A percentile compares a stretch with the other conserved stretches of the same genome.
These are phyloP conservation scores for Drosophila insularis DNA, from an alignment of 1,140 invertebrate genomes.

Conservation along the genomic window DNA sequence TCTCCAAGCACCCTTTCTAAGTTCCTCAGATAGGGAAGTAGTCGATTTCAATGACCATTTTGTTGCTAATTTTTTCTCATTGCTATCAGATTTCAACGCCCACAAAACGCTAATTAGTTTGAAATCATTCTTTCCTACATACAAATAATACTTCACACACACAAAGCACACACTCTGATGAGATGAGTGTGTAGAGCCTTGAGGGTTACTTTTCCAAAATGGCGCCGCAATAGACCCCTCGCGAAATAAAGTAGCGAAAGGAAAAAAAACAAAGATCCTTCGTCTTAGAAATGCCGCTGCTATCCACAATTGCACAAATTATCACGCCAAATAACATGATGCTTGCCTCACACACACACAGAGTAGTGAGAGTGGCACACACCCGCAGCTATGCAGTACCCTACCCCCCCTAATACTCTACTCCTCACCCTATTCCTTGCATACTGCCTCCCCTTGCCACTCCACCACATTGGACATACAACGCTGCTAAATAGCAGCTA, in stretches of 20 bases:
- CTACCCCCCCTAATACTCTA: constrained; percentile 9
- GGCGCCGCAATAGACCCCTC: constrained; percentile 42
- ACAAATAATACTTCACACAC: neutral
- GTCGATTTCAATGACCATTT: neutral
- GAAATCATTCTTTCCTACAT: neutral
- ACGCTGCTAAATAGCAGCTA: constrained; percentile 81
- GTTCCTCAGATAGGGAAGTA: too few relatives aligned
- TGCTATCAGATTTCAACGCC: constrained; percentile 1
- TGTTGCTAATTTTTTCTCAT: neutral
- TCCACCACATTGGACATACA: constrained; percentile 52
- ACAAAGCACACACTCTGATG: constrained; percentile 6
- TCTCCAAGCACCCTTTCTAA: too few relatives aligned
- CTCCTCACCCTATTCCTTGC: neutral
- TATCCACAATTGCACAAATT: constrained; percentile 81
- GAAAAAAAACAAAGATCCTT: neutral
- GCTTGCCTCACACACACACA: constrained; percentile 41
- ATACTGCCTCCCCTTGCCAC: constrained; percentile 3
- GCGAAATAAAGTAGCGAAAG: neutral
- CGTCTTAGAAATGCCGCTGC: constrained; percentile 12
- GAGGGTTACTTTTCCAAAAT: constrained; percentile 42
- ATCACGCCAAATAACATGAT: constrained; percentile 79
- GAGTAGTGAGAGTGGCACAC: constrained; percentile 32
- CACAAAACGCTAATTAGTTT: constrained; percentile 6
- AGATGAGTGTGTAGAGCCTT: neutral
- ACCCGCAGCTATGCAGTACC: constrained; percentile 21